These are phyloP conservation scores for Pachyseris speciosa DNA, from an alignment of 64 coral and sea anemone species.

Conservation along the genomic window DNA sequence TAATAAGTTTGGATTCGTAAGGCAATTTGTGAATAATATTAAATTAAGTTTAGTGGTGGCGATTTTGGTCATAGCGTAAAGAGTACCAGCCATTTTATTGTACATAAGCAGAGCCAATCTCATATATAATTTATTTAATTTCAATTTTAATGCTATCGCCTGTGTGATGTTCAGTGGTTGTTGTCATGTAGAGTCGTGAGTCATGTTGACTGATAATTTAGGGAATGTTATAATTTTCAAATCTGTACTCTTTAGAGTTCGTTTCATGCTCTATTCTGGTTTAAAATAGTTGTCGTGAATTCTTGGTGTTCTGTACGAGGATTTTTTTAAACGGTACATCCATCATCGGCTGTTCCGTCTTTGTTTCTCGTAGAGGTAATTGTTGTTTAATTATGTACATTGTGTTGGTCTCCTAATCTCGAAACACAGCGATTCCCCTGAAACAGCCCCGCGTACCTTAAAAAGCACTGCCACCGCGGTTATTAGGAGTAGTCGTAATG, in stretches of 20 bases:
- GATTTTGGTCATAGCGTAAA: neutral
- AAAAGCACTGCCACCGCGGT: too few relatives aligned
- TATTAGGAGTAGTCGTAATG: too few relatives aligned
- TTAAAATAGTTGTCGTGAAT: too few relatives aligned
- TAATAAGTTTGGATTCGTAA: neutral
- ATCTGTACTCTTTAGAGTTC: neutral
- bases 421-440: too few relatives aligned
- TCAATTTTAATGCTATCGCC: neutral
- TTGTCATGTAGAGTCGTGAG: neutral
- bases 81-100: conserved; percentile 11
- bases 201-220: neutral
- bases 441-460: too few relatives aligned
- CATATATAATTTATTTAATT: conserved; percentile 35
- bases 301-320: too few relatives aligned
- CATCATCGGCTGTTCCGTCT: neutral
- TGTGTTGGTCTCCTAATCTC: too few relatives aligned
- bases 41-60: neutral
- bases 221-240: neutral
- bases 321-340: too few relatives aligned
- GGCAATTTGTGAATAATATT: neutral
- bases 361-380: neutral
- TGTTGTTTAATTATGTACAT: neutral
- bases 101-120: conserved; percentile 4
- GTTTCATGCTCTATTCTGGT: neutral
- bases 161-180: neutral